phyloP scores from a whole-genome alignment of 2,888 invertebrate species.

The Macaria liturata region DNA sequence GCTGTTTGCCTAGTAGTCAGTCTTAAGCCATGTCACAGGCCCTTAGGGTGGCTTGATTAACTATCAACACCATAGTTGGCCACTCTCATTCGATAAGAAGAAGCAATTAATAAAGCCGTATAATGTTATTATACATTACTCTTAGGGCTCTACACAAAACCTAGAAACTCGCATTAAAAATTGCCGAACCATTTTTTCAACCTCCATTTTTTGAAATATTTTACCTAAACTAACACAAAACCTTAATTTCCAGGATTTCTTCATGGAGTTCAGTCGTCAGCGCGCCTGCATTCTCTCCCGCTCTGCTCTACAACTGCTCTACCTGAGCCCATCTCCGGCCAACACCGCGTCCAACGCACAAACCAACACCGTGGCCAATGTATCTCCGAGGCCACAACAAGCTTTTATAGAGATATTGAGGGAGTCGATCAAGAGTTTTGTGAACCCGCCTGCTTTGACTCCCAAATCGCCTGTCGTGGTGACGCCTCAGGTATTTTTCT shows the following conservation, averaged over 20 bases:
- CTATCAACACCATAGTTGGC: too few species aligned
- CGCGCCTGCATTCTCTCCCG: constrained; percentile 96
- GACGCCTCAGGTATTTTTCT: constrained; percentile 82
- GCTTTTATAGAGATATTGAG: constrained; percentile 90
- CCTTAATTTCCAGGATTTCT: constrained; percentile 88
- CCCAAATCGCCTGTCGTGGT: constrained; percentile 87
- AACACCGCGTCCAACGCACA: constrained; percentile 60
- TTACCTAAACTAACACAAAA: too few species aligned
- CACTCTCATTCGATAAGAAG: too few species aligned
- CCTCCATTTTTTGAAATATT: too few species aligned
- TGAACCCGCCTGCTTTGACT: constrained; percentile 94
- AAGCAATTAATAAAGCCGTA: too few species aligned
- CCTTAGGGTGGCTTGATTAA: too few species aligned
- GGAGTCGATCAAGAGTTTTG: constrained; percentile 94
- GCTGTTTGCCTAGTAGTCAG: too few species aligned
- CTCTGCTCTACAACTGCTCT: constrained; percentile 93
- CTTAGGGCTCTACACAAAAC: too few species aligned
- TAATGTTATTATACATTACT: too few species aligned
- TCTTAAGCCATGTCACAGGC: too few species aligned
- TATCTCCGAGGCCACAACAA: constrained; percentile 61
- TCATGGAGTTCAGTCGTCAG: constrained; percentile 95
- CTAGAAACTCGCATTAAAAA: too few species aligned
- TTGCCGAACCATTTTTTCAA: too few species aligned
- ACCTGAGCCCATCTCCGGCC: constrained; percentile 82
- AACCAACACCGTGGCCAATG: constrained; percentile 51